Evolutionary conservation across 2,888 invertebrate species (phyloP).

Genomic region (Peribatodes rhomboidaria): DNA sequence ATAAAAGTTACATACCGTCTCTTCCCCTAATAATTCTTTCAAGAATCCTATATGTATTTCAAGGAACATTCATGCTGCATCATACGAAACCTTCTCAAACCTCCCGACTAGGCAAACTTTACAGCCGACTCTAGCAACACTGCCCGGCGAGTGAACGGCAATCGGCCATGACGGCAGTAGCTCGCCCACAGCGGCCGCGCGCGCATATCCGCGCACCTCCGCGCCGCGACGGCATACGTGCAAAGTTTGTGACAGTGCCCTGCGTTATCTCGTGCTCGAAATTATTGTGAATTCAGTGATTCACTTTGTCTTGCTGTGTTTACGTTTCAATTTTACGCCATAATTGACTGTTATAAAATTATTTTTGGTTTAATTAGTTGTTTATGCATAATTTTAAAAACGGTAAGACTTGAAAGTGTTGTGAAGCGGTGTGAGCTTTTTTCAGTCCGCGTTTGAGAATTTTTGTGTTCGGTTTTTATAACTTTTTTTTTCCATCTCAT

Average conservation of each 20-base stretch:
- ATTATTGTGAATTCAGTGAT: constrained; percentile 47
- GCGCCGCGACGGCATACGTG: constrained; percentile 41
- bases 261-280: constrained; percentile 57
- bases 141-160: constrained; percentile 72
- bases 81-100: background rate
- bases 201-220: constrained; percentile 22
- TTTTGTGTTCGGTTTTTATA: background rate
- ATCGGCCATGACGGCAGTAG: constrained; percentile 70
- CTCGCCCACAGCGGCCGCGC: constrained; percentile 50
- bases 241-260: constrained; percentile 61
- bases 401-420: constrained; percentile 21
- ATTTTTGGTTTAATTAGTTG: constrained; percentile 7
- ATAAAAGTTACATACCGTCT: background rate
- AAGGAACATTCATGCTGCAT: background rate
- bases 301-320: constrained; percentile 66
- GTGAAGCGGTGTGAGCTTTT: constrained; percentile 13
- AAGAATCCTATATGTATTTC: background rate
- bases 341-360: constrained; percentile 4
- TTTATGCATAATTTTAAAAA: constrained; percentile 5
- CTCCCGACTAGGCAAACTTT: constrained; percentile 37
- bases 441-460: constrained; percentile 6
- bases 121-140: constrained; percentile 61
- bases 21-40: background rate
- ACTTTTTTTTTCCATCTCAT: background rate
- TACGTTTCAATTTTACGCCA: constrained; percentile 54